These are phyloP conservation scores for Maniola hyperantus DNA, from an alignment of 2,888 invertebrate genomes.

Conservation along the genomic window DNA sequence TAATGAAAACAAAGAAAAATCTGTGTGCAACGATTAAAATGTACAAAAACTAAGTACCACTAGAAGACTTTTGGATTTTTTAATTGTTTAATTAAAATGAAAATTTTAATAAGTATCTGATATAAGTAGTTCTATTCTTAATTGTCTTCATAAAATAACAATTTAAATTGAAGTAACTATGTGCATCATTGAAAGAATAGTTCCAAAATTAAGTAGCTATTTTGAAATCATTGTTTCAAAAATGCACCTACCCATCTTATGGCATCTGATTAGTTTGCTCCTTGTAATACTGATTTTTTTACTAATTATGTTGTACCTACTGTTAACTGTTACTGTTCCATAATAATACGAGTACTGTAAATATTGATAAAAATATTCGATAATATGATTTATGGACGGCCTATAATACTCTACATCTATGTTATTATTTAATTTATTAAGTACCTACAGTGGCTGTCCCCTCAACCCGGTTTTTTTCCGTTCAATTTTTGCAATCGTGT, in stretches of 20 bases:
- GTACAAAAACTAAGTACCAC: no score
- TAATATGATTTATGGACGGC: conserved; percentile 37
- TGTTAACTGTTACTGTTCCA: conserved; percentile 11
- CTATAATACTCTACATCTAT: conserved; percentile 2
- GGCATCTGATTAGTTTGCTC: not conserved
- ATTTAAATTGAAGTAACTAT: not conserved
- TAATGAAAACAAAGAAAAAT: not conserved
- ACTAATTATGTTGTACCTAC: conserved; percentile 15
- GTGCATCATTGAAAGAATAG: not conserved
- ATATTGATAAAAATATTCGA: conserved; percentile 37
- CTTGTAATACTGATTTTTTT: conserved; percentile 11
- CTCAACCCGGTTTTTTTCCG: not conserved
- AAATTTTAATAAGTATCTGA: no score
- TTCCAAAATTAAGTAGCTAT: conserved; percentile 7
- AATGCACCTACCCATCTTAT: not conserved
- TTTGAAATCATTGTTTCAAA: conserved; percentile 1
- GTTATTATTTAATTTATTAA: not conserved
- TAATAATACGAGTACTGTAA: conserved; percentile 4
- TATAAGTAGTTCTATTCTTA: not conserved
- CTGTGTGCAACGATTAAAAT: no score
- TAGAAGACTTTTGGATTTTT: not conserved
- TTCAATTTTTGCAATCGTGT: no score
- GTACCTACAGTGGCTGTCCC: conserved; percentile 6
- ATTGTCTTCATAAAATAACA: not conserved
- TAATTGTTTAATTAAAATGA: no score